Conservation (phyloP, 2,113 vertebrate genomes). For the Colistium nudipinnis region DNA sequence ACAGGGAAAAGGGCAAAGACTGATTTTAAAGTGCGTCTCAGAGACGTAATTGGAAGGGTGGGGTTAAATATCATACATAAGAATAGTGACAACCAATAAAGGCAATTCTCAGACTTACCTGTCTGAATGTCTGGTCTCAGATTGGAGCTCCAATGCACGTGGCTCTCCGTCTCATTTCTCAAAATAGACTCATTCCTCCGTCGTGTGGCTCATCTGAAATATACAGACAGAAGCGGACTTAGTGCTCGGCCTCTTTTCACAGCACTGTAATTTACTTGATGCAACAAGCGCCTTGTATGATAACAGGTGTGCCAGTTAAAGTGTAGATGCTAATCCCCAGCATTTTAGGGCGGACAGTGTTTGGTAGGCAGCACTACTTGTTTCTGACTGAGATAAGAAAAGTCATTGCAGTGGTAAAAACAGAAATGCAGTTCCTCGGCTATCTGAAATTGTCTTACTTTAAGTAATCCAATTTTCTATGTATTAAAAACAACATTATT, state of each 20-base stretch:
- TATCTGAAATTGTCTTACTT: slow-evolving; percentile 8
- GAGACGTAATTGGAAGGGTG: neutral
- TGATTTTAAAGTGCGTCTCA: neutral
- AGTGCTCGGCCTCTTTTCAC: slow-evolving; percentile 16
- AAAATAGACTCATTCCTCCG: slow-evolving; percentile 37
- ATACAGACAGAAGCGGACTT: slow-evolving; percentile 38
- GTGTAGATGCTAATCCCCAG: slow-evolving; percentile 47
- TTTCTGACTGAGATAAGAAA: slow-evolving; percentile 4
- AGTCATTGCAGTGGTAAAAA: neutral
- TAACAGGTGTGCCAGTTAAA: slow-evolving; percentile 57
- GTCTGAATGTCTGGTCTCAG: slow-evolving; percentile 47
- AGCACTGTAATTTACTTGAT: slow-evolving; percentile 40
- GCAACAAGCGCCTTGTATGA: slow-evolving; percentile 49
- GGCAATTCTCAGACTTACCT: slow-evolving; percentile 62
- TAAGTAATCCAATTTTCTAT: neutral
- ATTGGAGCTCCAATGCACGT: slow-evolving; percentile 23
- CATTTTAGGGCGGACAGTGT: slow-evolving; percentile 22
- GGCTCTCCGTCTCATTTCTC: slow-evolving; percentile 54
- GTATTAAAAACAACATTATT: neutral
- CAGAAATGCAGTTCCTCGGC: neutral
- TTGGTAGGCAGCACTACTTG: slow-evolving; percentile 12
- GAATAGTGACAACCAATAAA: neutral
- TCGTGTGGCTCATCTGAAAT: slow-evolving; percentile 75
- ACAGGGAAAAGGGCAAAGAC: neutral
- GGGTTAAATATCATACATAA: neutral